Evolutionary conservation across 2,797 vertebrate genomes (phyloP).

Genomic region (Uromys caudimaculatus): DNA sequence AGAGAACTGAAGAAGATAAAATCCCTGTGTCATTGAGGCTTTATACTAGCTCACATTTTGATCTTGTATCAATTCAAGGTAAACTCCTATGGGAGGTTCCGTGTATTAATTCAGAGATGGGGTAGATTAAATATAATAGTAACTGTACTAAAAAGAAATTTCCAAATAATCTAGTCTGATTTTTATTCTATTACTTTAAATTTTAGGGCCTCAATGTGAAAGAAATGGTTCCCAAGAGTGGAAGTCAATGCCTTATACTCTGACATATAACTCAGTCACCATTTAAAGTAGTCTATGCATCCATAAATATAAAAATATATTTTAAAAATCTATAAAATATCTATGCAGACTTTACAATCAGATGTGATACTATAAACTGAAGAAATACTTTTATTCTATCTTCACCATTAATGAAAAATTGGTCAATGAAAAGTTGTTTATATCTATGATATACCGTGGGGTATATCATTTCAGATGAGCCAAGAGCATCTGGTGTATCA

Average conservation of each 20-base stretch:
- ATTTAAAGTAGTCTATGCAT: background rate
- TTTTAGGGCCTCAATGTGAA: background rate
- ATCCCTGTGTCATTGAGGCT: background rate
- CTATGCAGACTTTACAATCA: background rate
- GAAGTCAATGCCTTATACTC: background rate
- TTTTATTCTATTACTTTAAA: constrained; percentile 12
- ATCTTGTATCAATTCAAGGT: constrained; percentile 29
- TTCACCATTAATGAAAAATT: background rate
- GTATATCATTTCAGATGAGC: background rate
- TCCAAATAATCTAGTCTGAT: background rate
- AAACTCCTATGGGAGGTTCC: background rate
- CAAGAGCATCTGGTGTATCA: background rate
- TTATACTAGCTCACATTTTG: background rate
- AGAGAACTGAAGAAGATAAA: background rate
- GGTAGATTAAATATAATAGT: background rate
- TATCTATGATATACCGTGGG: background rate
- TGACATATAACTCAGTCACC: background rate
- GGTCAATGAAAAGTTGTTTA: background rate
- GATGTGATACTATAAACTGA: background rate
- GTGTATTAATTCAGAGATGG: background rate
- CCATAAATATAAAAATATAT: background rate
- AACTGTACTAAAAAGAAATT: background rate
- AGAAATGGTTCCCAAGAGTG: background rate
- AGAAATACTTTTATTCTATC: background rate
- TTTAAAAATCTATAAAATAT: background rate